Evolutionary conservation across 1,140 invertebrate genomes (phyloP).

Genomic region (Pseudomyrmex flavicornis): DNA sequence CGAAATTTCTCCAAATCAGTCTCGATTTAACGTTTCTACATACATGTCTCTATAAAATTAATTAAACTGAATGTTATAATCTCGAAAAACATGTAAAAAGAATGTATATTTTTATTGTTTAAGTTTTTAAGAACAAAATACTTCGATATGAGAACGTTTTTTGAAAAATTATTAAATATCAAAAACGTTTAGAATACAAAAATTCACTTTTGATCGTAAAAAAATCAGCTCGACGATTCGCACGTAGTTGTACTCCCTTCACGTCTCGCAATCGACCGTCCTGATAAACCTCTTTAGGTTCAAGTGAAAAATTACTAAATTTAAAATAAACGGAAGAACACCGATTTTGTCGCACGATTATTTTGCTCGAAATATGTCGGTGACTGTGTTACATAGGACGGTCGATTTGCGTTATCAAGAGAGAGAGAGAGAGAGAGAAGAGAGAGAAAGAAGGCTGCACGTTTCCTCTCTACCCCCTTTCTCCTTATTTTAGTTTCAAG

Average conservation of each 20-base stretch:
- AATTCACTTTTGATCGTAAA: conserved; percentile 10
- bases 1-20: conserved; percentile 1
- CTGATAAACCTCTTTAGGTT: neutral
- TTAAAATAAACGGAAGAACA: neutral
- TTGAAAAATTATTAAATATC: neutral
- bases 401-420: conserved; percentile 35
- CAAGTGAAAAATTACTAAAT: neutral
- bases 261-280: conserved; percentile 25
- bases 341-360: neutral
- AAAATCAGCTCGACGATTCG: conserved; percentile 38
- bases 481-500: neutral
- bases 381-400: conserved; percentile 9
- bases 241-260: conserved; percentile 39
- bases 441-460: conserved; percentile 18
- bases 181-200: neutral
- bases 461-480: neutral
- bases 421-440: too few relatives aligned
- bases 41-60: neutral
- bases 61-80: conserved; percentile 2
- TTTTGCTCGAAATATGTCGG: conserved; percentile 1
- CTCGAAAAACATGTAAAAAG: neutral
- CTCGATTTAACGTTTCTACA: neutral
- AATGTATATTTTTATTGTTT: conserved; percentile 12
- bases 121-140: conserved; percentile 2
- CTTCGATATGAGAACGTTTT: neutral